These are phyloP conservation scores for Trichogramma evanescens DNA, from an alignment of 2,888 invertebrate species.

Conservation along the genomic window DNA sequence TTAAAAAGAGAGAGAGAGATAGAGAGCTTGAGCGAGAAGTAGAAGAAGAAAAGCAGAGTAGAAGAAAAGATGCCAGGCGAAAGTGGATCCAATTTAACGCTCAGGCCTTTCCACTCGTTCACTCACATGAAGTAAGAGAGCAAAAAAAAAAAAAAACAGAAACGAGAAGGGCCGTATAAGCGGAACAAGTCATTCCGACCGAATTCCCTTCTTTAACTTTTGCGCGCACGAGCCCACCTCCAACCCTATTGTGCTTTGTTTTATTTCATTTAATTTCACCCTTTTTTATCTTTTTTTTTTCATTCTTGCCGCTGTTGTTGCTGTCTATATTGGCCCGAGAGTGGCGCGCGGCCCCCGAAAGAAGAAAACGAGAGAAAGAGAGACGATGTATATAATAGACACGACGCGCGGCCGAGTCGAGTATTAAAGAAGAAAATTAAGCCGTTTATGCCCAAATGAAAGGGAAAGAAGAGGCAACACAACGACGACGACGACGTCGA, in stretches of 20 bases:
- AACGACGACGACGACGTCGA: too few relatives aligned
- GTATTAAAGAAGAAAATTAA: too few relatives aligned
- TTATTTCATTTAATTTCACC: background rate
- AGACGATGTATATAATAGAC: too few relatives aligned
- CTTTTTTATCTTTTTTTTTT: background rate
- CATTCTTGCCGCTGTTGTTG: background rate
- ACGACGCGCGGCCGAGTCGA: too few relatives aligned
- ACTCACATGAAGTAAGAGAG: conserved; percentile 3
- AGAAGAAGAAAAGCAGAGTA: background rate
- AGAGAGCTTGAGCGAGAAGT: background rate
- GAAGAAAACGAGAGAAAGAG: too few relatives aligned
- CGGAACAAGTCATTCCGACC: background rate
- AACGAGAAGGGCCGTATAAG: background rate
- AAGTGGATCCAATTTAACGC: conserved; percentile 19
- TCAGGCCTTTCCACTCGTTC: conserved; percentile 1
- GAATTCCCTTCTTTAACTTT: background rate
- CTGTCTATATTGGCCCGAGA: too few relatives aligned
- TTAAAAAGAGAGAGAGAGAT: too few relatives aligned
- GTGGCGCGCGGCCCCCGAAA: background rate
- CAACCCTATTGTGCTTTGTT: background rate
- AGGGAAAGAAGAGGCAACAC: too few relatives aligned
- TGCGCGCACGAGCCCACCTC: background rate
- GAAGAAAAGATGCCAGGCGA: conserved; percentile 4
- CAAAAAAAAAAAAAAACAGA: too few relatives aligned
- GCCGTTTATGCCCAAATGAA: too few relatives aligned